phyloP scores from a whole-genome alignment of 2,113 vertebrate genomes.

The Cyprinodon variegatus region DNA sequence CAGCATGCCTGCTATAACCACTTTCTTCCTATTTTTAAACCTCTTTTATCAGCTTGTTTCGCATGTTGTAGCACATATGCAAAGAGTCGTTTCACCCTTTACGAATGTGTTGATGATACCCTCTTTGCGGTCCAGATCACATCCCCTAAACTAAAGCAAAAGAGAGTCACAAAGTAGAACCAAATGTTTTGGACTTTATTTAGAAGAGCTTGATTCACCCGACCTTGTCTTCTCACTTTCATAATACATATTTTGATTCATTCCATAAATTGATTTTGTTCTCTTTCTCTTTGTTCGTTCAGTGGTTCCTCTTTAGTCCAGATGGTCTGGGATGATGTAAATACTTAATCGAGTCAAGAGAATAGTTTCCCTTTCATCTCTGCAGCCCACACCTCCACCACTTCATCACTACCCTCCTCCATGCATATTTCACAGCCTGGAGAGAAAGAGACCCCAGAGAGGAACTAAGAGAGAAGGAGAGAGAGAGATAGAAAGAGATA shows the following conservation, averaged over 20 bases:
- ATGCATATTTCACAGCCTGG: conserved; percentile 52
- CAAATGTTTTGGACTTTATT: conserved; percentile 40
- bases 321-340: conserved; percentile 55
- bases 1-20: neutral
- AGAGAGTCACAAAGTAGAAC: conserved; percentile 38
- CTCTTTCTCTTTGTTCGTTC: conserved; percentile 13
- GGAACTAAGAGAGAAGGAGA: conserved; percentile 9
- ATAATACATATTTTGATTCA: conserved; percentile 19
- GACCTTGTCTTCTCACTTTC: conserved; percentile 7
- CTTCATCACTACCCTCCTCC: conserved; percentile 31
- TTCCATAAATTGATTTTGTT: neutral
- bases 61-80: conserved; percentile 5
- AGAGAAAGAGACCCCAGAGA: conserved; percentile 8
- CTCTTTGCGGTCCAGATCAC: conserved; percentile 44
- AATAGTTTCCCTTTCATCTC: conserved; percentile 28
- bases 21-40: conserved; percentile 38
- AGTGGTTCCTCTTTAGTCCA: conserved; percentile 35
- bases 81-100: conserved; percentile 20
- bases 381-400: conserved; percentile 10
- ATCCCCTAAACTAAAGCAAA: conserved; percentile 48
- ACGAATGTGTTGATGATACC: conserved; percentile 58
- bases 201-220: conserved; percentile 34
- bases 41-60: conserved; percentile 53
- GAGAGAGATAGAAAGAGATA: neutral
- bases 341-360: conserved; percentile 57